Percentiles rank a stretch among this genome's conserved stretches.
These are phyloP conservation scores for Perithous albicinctus DNA, from an alignment of 2,888 invertebrate genomes.

Conservation along the genomic window DNA sequence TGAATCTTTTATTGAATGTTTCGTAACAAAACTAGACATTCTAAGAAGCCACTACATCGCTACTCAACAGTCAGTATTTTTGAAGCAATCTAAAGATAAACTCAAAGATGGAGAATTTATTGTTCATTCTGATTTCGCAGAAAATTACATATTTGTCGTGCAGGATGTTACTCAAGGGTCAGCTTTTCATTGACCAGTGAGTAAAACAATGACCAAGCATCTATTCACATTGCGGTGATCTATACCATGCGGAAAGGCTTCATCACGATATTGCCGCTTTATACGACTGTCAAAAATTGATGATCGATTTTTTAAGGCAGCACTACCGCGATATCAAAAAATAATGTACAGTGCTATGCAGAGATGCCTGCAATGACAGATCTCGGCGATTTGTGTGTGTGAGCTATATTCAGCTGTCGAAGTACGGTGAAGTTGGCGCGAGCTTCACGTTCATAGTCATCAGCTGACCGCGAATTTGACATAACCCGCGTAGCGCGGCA, in stretches of 20 bases:
- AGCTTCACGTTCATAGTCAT: no score
- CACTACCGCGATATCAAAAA: conserved; percentile 22
- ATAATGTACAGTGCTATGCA: no score
- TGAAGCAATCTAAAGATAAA: conserved; percentile 3
- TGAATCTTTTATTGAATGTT: conserved; percentile 18
- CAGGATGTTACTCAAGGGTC: conserved; percentile 35
- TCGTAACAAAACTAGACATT: conserved; percentile 4
- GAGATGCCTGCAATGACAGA: no score
- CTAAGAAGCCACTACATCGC: conserved; percentile 12
- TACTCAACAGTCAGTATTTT: conserved; percentile 12
- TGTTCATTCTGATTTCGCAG: conserved; percentile 4
- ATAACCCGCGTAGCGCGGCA: no score
- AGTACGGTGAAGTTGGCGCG: no score
- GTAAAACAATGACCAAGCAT: conserved; percentile 33
- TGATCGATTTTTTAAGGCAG: conserved; percentile 34
- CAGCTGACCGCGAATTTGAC: no score
- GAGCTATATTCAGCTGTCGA: no score
- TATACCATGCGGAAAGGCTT: conserved; percentile 40
- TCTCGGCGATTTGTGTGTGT: no score
- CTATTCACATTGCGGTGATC: conserved; percentile 44
- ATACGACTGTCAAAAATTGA: conserved; percentile 35
- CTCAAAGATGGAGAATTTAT: conserved; percentile 14
- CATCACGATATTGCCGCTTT: conserved; percentile 53
- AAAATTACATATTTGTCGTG: conserved; percentile 15
- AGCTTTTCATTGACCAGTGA: conserved; percentile 45